Evolutionary conservation across 2,113 vertebrate genomes (phyloP), one percentile per base, ranked within the genome.

Genomic region (Ceyx melanurus): DNA sequence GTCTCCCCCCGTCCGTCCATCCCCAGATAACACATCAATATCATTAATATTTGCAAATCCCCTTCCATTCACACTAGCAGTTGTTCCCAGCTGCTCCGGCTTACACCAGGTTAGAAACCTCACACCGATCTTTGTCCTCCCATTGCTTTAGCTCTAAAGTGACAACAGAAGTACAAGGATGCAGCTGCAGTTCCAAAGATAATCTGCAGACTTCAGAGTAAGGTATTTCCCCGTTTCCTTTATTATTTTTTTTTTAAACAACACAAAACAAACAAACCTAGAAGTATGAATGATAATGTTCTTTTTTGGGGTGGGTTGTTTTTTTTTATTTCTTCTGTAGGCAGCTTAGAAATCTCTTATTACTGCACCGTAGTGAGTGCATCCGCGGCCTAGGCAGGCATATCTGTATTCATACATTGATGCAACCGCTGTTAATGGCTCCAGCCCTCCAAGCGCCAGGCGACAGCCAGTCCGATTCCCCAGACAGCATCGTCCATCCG

Each of bases 361-460:
- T 22, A 7, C 5, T 37, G 37, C 64, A 23, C 70, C 8, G 25
- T 5, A 60, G 37, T 0, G 73, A 51, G 83, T 8, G 68, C 78
- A 33, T 43, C 81, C 19, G 83, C 88, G 87, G 94, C 93, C 93
- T 95, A 93, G 62, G 15, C 62, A 8, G 84, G 68, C 83, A 4
- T 21, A 89, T 90, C 77, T 83, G 89, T 76, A 94, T 79, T 92
- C 92, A 83, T 15, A 58, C 28, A 91, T 72, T 40, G 90, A 74
- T 88, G 92, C 88, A 26, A 84, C 62, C 65, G 92, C 94, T 86
- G 86, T 10, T 88, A 76, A 90, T 71, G 92, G 93, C 86, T 83
- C 76, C 84, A 45, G 73, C 76, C 6, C 88, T 60, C 5, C 2
- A 60, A 46, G 86, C 86, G 90, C 57, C 22, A 76, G 90, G 33